Evolutionary conservation across 1,140 invertebrate genomes (phyloP), one percentile per base, ranked within the genome.

Genomic region (Euura lappo): DNA sequence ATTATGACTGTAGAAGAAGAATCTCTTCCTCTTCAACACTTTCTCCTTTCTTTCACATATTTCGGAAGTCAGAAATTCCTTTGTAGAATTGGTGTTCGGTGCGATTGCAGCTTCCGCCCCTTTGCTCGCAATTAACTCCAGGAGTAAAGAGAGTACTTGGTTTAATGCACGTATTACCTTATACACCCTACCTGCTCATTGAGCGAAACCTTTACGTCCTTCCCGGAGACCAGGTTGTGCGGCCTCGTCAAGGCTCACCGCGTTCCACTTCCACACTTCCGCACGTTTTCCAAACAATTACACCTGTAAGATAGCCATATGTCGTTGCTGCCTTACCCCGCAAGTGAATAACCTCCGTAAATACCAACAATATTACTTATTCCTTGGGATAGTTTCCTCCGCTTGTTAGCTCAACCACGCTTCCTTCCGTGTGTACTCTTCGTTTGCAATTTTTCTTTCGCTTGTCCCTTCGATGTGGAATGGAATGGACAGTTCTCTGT

Each of bases 221-320:
- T 28, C 28, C 28, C 28, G 28, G 28, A 11, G 51, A 60, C 51
- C 51, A 60, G 51, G 51, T 60, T 60, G 28, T 28, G 51, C 51
- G 51, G 13, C 51, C 51, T 60, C 51, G 75, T 73, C 74, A 76
- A 46, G 74, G 70, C 75, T 77, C 72, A 72, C 60, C 70, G 79
- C 74, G 45, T 73, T 64, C 44, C 74, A 77, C 78, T 80, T 79
- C 76, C 79, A 74, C 71, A 77, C 77, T 80, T 79, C 76, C 79
- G 75, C 70, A 77, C 77, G 75, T 79, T 79, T 80, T 80, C 77
- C 77, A 69, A 76, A 76, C 75, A 79, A 79, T 80, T 80, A 79
- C 79, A 80, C 79, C 79, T 80, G 77, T 74, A 70, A 65, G 73
- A 73, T 77, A 76, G 75, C 75, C 77, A 77, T 75, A 76, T 76